Percentiles rank a stretch among this genome's conserved stretches.
These are phyloP conservation scores for Orchesellides sinensis DNA, from an alignment of 2,888 invertebrate species.

Conservation along the genomic window DNA sequence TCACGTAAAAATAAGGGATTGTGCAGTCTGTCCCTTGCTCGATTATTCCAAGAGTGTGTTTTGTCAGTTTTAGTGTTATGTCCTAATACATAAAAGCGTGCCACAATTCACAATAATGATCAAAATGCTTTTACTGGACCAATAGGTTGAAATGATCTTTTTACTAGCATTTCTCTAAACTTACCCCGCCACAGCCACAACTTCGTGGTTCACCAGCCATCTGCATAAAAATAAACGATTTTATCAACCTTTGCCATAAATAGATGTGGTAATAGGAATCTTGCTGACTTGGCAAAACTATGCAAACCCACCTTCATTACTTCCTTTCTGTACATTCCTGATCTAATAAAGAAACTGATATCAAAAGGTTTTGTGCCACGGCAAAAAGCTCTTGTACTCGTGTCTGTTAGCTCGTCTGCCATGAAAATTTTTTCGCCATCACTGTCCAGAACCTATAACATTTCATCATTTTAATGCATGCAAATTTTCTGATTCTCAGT, in stretches of 20 bases:
- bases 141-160: background rate
- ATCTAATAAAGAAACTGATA: constrained; percentile 69
- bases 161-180: background rate
- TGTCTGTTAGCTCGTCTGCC: constrained; percentile 71
- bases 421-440: constrained; percentile 70
- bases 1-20: constrained; percentile 63
- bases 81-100: constrained; percentile 48
- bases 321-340: constrained; percentile 69
- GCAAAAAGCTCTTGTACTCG: constrained; percentile 70
- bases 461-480: background rate
- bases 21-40: constrained; percentile 70
- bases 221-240: constrained; percentile 22
- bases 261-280: background rate
- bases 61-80: constrained; percentile 64
- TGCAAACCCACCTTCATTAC: constrained; percentile 62
- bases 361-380: constrained; percentile 70
- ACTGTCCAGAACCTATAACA: constrained; percentile 59
- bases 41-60: constrained; percentile 66
- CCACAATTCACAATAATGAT: background rate
- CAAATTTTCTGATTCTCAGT: background rate
- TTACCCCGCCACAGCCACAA: constrained; percentile 71
- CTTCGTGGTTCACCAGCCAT: constrained; percentile 70
- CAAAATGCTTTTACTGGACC: background rate
- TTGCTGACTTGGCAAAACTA: background rate
- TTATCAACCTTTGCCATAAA: background rate